Conservation (phyloP, 2,797 vertebrate species). For the Echeneis naucrates region DNA sequence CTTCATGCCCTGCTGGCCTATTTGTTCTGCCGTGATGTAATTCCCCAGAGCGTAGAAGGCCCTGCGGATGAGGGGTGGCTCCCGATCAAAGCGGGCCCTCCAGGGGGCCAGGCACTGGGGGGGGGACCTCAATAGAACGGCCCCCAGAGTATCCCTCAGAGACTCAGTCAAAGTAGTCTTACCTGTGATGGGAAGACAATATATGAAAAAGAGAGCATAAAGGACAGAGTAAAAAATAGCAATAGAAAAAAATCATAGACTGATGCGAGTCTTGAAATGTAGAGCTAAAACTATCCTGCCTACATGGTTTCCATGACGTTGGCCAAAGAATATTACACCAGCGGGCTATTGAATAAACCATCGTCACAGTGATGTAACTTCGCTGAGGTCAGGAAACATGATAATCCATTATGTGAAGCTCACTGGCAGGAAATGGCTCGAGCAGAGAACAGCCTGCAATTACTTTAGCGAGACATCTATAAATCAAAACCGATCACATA, state of each 20-base stretch:
- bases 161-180: constrained; percentile 92
- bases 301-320: constrained; percentile 33
- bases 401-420: constrained; percentile 71
- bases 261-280: constrained; percentile 26
- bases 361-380: constrained; percentile 64
- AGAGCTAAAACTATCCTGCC: constrained; percentile 17
- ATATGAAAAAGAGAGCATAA: constrained; percentile 13
- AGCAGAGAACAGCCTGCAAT: constrained; percentile 60
- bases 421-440: constrained; percentile 70
- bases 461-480: constrained; percentile 64
- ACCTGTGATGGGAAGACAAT: constrained; percentile 78
- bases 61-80: constrained; percentile 90
- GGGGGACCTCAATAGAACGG: constrained; percentile 88
- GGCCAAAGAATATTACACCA: constrained; percentile 51
- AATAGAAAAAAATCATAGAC: not conserved
- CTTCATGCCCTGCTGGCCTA: constrained; percentile 79
- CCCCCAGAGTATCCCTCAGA: constrained; percentile 84
- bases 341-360: constrained; percentile 57
- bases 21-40: constrained; percentile 92
- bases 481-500: constrained; percentile 61
- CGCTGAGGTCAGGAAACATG: constrained; percentile 74
- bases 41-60: constrained; percentile 96
- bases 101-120: constrained; percentile 88
- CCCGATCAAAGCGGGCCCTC: constrained; percentile 89
- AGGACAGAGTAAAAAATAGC: not conserved